Evolutionary conservation across 2,888 invertebrate species (phyloP).

Genomic region (Philereme vetulata): DNA sequence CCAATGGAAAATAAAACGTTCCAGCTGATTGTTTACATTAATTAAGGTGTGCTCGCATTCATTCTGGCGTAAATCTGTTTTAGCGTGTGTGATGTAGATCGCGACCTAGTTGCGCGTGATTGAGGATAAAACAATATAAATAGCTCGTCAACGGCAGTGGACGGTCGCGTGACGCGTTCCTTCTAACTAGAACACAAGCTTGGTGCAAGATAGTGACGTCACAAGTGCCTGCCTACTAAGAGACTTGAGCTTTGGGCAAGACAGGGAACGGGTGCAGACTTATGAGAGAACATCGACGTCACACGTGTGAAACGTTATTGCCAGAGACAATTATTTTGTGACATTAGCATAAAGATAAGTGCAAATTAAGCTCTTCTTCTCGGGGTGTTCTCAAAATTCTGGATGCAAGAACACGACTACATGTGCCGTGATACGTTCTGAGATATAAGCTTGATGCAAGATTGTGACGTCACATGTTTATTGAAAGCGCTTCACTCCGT

Average conservation of each 20-base stretch:
- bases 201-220: conserved; percentile 18
- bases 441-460: not conserved
- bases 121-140: conserved; percentile 84
- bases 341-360: not conserved
- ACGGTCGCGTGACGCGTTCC: conserved; percentile 50
- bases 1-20: conserved; percentile 40
- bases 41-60: conserved; percentile 53
- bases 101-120: conserved; percentile 81
- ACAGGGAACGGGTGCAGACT: conserved; percentile 2
- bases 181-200: conserved; percentile 40
- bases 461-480: not conserved
- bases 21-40: conserved; percentile 56
- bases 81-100: conserved; percentile 74
- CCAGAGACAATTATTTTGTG: conserved; percentile 1
- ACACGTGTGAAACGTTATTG: conserved; percentile 5
- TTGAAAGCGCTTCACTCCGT: conserved; percentile 4
- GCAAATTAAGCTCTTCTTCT: no score
- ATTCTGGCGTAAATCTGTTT: conserved; percentile 60
- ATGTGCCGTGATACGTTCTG: no score
- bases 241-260: conserved; percentile 1
- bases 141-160: conserved; percentile 76
- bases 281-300: conserved; percentile 3
- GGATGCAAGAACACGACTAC: no score
- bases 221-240: conserved; percentile 10
- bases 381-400: no score